These are phyloP conservation scores for Hydrophis major DNA, from an alignment of 2,797 vertebrate species.

Conservation along the genomic window DNA sequence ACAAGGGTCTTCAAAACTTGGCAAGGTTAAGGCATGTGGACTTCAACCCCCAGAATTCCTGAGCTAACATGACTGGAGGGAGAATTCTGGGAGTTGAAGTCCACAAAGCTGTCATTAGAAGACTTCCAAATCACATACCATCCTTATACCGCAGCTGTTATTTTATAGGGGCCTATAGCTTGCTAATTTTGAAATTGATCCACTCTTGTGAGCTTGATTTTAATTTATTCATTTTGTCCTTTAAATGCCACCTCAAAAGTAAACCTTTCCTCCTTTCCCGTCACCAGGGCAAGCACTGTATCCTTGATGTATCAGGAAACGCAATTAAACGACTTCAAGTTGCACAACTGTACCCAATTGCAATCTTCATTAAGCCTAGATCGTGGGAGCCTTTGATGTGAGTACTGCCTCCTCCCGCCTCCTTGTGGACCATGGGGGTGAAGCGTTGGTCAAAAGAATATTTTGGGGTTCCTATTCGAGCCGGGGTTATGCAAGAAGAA, in stretches of 20 bases:
- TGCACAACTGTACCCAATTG: constrained; percentile 96
- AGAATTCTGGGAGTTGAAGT: no score
- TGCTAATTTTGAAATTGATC: not conserved
- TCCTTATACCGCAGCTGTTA: not conserved
- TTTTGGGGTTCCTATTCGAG: not conserved
- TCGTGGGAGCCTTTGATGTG: constrained; percentile 94
- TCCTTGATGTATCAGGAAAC: constrained; percentile 97
- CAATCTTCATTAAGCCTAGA: constrained; percentile 96
- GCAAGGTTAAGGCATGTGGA: no score
- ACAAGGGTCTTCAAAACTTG: no score
- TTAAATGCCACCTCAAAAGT: constrained; percentile 28
- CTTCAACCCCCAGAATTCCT: no score
- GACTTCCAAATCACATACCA: not conserved
- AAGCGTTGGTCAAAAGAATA: not conserved
- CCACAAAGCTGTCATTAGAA: no score
- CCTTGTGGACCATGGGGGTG: not conserved
- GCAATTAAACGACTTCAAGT: constrained; percentile 98
- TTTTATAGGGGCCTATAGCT: not conserved
- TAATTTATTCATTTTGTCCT: not conserved
- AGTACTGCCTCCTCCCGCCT: constrained; percentile 66
- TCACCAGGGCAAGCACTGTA: constrained; percentile 95
- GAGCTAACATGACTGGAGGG: no score
- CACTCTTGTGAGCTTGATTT: not conserved
- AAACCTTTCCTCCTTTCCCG: constrained; percentile 49
- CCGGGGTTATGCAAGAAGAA: not conserved